Conservation (phyloP, 2,113 vertebrate genomes). For the Strix uralensis region DNA sequence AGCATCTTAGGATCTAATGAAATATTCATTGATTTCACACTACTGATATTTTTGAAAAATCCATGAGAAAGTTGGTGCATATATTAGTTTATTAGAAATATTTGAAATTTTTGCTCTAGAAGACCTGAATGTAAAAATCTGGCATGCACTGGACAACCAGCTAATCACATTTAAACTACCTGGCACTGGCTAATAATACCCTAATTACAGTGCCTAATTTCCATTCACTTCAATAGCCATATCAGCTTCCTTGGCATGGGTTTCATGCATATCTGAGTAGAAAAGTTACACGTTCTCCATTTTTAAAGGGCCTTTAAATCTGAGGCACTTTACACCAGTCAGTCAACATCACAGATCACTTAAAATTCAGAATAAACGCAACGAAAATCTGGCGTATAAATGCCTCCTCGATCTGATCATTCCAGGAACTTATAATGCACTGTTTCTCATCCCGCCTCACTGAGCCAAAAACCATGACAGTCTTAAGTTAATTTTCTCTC, state of each 20-base stretch:
- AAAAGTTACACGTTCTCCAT: neutral
- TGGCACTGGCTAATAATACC: neutral
- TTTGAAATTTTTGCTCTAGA: neutral
- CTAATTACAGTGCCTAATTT: neutral
- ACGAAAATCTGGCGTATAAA: neutral
- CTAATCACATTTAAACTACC: conserved; percentile 7
- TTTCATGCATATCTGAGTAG: neutral
- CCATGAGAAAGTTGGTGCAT: neutral
- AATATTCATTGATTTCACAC: conserved; percentile 51
- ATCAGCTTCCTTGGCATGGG: neutral
- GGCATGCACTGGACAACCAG: neutral
- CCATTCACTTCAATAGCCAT: neutral
- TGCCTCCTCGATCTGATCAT: neutral
- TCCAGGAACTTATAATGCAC: neutral
- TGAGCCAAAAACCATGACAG: neutral
- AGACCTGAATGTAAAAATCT: neutral
- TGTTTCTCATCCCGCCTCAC: neutral
- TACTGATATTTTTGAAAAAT: neutral
- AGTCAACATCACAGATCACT: neutral
- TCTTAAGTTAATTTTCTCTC: neutral
- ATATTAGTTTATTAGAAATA: conserved; percentile 9
- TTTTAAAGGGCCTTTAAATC: conserved; percentile 19
- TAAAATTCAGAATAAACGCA: neutral
- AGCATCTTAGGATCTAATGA: conserved; percentile 10
- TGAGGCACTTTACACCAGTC: neutral